Base-by-base conservation (phyloP, 2,113 vertebrate genomes). In the Podocnemis expansa region DNA sequence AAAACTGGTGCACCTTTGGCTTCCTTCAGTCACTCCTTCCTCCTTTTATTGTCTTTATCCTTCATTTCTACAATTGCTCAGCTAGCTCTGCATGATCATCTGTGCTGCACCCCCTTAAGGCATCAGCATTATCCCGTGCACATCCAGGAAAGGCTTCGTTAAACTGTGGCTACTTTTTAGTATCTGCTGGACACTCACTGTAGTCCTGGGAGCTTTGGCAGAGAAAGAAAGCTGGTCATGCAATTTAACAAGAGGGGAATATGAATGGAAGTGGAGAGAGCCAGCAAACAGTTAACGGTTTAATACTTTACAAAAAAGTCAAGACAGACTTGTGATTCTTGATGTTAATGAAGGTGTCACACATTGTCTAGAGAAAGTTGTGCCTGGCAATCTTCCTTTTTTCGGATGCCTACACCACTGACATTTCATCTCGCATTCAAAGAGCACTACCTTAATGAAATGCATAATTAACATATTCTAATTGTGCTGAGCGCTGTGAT, bases 381-480 rank as follows among this genome's bases (percentile, higher is more conserved):
- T 99, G 99, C 99, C 99, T 99, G 99, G 99, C 99, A 99, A 99
- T 99, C 99, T 99, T 99, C 99, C 99, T 99, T 99, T 99, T 99
- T 99, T 99, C 99, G 99, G 99, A 99, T 99, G 99, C 99, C 99
- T 99, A 99, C 99, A 99, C 99, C 99, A 99, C 99, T 99, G 99
- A 99, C 99, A 99, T 99, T 99, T 99, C 99, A 99, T 99, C 99
- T 99, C 99, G 99, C 99, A 99, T 99, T 99, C 99, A 99, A 99
- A 99, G 99, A 99, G 99, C 99, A 98, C 98, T 98, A 99, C 98
- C 99, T 99, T 99, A 99, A 99, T 99, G 99, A 99, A 99, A 99
- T 99, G 99, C 99, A 99, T 99, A 99, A 99, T 99, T 99, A 99
- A 99, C 99, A 99, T 99, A 99, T 99, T 99, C 99, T 99, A 99